phyloP scores from a whole-genome alignment of 2,888 invertebrate species.

The Ophraella communa region DNA sequence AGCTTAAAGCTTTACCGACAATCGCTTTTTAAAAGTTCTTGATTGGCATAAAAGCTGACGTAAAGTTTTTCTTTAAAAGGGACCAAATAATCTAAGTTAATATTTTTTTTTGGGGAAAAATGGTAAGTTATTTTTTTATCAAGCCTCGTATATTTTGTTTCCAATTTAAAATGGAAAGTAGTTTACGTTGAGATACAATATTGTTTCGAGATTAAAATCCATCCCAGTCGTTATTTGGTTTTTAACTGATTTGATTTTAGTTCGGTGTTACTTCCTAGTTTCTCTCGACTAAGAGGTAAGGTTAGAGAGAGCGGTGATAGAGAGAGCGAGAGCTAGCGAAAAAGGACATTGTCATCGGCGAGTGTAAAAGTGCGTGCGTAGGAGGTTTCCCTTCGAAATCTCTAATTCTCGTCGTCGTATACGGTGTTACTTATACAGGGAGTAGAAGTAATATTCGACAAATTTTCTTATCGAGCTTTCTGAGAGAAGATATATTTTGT shows the following conservation, averaged over 20 bases:
- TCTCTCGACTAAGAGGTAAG: conserved; percentile 10
- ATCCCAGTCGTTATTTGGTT: neutral
- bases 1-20: too few species aligned
- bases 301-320: too few species aligned
- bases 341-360: neutral
- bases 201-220: conserved; percentile 8
- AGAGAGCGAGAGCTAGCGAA: conserved; percentile 2
- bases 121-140: too few species aligned
- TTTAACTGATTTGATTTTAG: conserved; percentile 14
- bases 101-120: too few species aligned
- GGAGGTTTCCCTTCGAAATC: conserved; percentile 49
- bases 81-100: too few species aligned
- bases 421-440: neutral
- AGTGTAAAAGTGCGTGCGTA: neutral
- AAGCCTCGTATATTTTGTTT: too few species aligned
- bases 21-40: too few species aligned
- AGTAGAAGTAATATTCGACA: too few species aligned
- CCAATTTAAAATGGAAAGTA: neutral
- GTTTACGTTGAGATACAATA: neutral
- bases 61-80: too few species aligned
- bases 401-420: conserved; percentile 47
- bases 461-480: too few species aligned
- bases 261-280: conserved; percentile 18
- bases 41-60: too few species aligned
- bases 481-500: too few species aligned